Evolutionary conservation across 2,113 vertebrate species (phyloP).

Genomic region (Vireo altiloquus): DNA sequence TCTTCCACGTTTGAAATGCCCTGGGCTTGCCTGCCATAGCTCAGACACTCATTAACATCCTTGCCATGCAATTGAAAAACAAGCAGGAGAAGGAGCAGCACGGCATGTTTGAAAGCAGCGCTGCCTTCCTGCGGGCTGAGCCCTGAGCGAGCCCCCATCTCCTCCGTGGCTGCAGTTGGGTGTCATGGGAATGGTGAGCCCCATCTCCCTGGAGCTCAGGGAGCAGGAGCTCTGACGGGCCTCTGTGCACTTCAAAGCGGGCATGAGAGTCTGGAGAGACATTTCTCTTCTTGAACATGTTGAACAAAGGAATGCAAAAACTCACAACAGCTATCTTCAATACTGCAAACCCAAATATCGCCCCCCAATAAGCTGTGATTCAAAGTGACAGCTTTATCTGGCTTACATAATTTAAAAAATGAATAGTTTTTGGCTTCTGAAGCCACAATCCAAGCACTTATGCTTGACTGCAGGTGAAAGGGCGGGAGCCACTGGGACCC

Average conservation of each 20-base stretch:
- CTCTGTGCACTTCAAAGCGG: background rate
- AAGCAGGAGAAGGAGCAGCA: background rate
- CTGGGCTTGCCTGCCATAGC: conserved; percentile 54
- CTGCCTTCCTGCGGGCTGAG: background rate
- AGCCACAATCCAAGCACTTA: background rate
- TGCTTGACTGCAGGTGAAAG: background rate
- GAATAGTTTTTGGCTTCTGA: background rate
- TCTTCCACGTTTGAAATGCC: conserved; percentile 59
- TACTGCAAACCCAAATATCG: conserved; percentile 10
- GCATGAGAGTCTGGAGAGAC: background rate
- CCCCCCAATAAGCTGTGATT: background rate
- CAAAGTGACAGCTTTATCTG: background rate
- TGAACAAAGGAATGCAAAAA: conserved; percentile 53
- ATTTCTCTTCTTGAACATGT: background rate
- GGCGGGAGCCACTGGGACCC: background rate
- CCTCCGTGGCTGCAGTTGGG: background rate
- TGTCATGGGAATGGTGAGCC: background rate
- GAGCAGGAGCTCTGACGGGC: accelerated
- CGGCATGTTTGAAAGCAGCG: background rate
- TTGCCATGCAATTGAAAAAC: background rate
- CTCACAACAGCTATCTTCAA: conserved; percentile 22
- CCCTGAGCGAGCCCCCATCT: background rate
- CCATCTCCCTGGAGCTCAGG: background rate
- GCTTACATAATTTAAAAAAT: background rate
- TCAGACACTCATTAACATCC: conserved; percentile 63